phyloP scores from a whole-genome alignment of 2,113 vertebrate species.

The Actenoides lindsayi region DNA sequence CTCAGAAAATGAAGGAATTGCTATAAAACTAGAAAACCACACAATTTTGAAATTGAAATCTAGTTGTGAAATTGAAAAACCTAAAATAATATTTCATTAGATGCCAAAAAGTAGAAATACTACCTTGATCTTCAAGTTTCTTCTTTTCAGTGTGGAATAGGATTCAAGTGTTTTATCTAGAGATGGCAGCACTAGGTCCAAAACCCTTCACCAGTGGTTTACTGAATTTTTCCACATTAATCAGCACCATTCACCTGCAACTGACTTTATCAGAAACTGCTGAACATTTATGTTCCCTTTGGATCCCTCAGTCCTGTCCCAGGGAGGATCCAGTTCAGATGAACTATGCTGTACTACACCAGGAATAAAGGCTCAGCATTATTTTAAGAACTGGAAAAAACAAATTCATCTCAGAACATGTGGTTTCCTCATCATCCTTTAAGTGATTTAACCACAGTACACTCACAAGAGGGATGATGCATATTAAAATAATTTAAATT shows the following conservation, averaged over 20 bases:
- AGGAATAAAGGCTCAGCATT: background rate
- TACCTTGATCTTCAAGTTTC: background rate
- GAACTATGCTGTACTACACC: background rate
- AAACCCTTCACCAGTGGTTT: background rate
- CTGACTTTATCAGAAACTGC: background rate
- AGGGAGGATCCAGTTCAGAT: background rate
- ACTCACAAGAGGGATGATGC: background rate
- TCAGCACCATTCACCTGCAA: background rate
- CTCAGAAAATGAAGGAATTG: background rate
- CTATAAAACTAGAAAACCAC: background rate
- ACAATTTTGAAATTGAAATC: background rate
- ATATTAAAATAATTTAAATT: constrained; percentile 71
- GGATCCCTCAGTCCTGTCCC: background rate
- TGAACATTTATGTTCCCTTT: background rate
- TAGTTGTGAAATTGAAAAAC: background rate
- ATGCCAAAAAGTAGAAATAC: constrained; percentile 26
- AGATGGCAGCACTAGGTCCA: background rate
- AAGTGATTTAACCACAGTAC: background rate
- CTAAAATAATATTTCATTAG: background rate
- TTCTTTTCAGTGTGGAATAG: background rate
- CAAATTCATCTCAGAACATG: background rate
- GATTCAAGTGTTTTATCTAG: background rate
- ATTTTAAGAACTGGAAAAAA: background rate
- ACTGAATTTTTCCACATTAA: background rate
- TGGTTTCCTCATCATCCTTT: background rate